Evolutionary conservation across 2,888 invertebrate genomes (phyloP), one percentile per base, ranked within the genome.

Genomic region (Heliothis peltigera): DNA sequence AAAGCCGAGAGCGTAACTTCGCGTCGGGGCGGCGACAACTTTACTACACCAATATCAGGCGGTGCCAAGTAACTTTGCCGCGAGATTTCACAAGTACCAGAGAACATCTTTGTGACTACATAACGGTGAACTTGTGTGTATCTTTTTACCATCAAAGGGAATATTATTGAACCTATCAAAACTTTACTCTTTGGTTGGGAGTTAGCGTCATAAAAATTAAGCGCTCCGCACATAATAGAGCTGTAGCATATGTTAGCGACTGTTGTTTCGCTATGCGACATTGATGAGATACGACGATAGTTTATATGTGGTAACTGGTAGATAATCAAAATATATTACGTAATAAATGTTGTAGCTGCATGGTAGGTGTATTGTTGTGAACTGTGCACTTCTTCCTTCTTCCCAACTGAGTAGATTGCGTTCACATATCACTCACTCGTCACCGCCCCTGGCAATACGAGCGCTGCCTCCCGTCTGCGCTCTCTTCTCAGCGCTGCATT

Each of bases 341-440:
- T 91, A 88, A 85, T 93, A 85, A 87, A 79, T 92, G 92, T 93
- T 83, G 91, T 93, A 92, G 91, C 79, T 85, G 88, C 83, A 87
- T 90, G 83, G 83, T 90, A 88, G 86, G 79, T 86, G 74, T 81
- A 60, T 67, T 81, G 79, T 75, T 86, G 84, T 88, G 82, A 79
- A 85, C 80, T 87, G 80, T 80, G 88, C 89, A 90, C 87, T 88
- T 78, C 76, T 82, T 86, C 84, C 80, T 78, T 64, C 75, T 59
- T 51, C 35, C 70, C 55, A 48, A 46, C 44, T 43, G 44, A 68
- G 48, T 70, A 64, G 67, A 57, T 68, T 64, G 57, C 65, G 69
- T 81, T 81, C 70, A 79, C 71, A 71, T 79, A 75, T 70, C 77
- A 73, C 64, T 57, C 43, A 47, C 55, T 60, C 64, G 63, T 56